Evolutionary conservation across 2,113 vertebrate species (phyloP).

Genomic region (Pelecanus crispus): DNA sequence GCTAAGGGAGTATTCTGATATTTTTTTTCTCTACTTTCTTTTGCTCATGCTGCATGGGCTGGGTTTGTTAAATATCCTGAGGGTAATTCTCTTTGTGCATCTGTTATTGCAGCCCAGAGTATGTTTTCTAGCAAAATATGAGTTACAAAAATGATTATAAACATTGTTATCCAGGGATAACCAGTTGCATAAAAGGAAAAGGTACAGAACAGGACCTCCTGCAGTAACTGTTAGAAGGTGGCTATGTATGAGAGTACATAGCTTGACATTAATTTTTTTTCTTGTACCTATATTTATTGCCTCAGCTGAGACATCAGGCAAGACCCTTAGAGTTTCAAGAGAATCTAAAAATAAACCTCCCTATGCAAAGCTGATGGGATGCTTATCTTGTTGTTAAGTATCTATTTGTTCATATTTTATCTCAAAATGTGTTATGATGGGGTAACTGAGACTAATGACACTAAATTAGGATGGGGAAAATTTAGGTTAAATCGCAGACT

Average conservation of each 20-base stretch:
- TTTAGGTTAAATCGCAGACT: neutral
- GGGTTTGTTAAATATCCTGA: neutral
- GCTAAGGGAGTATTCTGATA: neutral
- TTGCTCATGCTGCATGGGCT: neutral
- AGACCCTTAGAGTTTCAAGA: neutral
- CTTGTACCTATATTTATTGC: neutral
- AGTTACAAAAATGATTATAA: neutral
- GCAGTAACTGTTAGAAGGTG: neutral
- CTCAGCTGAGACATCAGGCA: neutral
- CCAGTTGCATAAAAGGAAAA: neutral
- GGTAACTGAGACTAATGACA: neutral
- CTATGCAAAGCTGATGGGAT: neutral
- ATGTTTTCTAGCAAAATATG: neutral
- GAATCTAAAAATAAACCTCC: neutral
- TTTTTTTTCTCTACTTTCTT: neutral
- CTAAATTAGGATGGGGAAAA: neutral
- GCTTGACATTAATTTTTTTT: neutral
- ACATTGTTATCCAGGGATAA: neutral
- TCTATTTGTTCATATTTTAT: neutral
- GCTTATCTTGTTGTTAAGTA: neutral
- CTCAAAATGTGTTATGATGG: constrained; percentile 16
- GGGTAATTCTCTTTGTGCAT: neutral
- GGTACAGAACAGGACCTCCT: neutral
- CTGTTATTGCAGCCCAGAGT: neutral
- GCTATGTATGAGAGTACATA: neutral